Evolutionary conservation across 2,888 invertebrate genomes (phyloP).

Genomic region (Philonicus albiceps): DNA sequence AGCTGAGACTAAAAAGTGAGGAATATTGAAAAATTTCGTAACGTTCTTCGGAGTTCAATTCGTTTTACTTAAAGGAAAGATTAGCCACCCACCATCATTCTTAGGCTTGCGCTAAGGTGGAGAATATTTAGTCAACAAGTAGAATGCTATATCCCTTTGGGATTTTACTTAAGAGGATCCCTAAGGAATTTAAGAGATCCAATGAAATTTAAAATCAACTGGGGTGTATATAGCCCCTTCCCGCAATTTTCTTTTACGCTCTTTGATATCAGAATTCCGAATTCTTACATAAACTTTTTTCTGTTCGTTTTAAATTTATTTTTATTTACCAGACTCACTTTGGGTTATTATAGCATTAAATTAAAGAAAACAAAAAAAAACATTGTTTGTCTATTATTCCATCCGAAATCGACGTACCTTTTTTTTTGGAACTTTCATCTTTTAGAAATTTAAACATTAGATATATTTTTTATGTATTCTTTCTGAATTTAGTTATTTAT

Average conservation of each 20-base stretch:
- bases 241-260: background rate
- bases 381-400: background rate
- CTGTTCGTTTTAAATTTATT: background rate
- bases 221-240: background rate
- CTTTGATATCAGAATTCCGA: background rate
- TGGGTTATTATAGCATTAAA: background rate
- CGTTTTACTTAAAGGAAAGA: conserved; percentile 39
- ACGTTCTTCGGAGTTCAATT: conserved; percentile 28
- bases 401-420: background rate
- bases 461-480: too few species aligned
- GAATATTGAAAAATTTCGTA: conserved; percentile 1
- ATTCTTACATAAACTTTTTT: background rate
- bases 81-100: background rate
- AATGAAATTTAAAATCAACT: background rate
- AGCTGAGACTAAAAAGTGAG: conserved; percentile 33
- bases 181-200: background rate
- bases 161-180: background rate
- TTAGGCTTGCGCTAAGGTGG: background rate
- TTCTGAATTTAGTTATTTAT: too few species aligned
- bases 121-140: conserved; percentile 33
- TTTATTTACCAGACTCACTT: background rate
- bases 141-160: background rate
- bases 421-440: too few species aligned
- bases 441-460: too few species aligned
- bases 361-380: background rate